Evolutionary conservation across 2,797 vertebrate genomes (phyloP), one percentile per base, ranked within the genome.

Genomic region (Anas bernieri): DNA sequence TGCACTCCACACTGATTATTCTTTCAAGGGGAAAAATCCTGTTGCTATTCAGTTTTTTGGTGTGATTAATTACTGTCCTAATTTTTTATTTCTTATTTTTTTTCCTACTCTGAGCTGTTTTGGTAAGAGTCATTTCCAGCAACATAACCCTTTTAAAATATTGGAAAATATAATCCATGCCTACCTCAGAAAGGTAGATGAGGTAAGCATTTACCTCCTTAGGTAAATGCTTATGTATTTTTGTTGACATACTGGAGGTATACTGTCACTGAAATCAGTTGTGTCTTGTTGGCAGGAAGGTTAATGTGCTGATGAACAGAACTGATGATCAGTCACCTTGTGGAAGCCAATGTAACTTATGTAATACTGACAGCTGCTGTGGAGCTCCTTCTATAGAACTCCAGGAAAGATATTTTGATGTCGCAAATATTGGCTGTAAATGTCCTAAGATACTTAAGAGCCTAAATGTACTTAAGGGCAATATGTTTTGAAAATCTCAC

Each of bases 261-360:
- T 25, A 37, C 39, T 84, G 52, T 90, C 63, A 66, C 17, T 43
- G 45, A 87, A 88, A 79, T 11, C 22, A 25, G 79, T 52, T 46
- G 21, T 62, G 26, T 64, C 75, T 90, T 56, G 39, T 28, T 68
- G 43, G 17, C 58, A 87, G 46, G 18, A 77, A 8, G 22, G 75
- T 85, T 81, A 58, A 45, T 64, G 59, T 6, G 26, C 3, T 50
- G 48, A 50, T 50, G 46, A 23, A 5, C 26, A 89, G 92, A 70
- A 48, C 68, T 88, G 83, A 82, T 67, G 58, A 89, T 61, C 28
- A 77, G 87, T 70, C 68, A 88, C 75, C 68, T 90, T 91, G 75
- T 77, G 50, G 52, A 85, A 77, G 33, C 9, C 20, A 23, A 41
- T n/a, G 48, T 26, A 86, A 46, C 23, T 28, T 56, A 30, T 43